Base-by-base conservation (phyloP, 2,888 invertebrate species). In the Rotaria socialis region DNA sequence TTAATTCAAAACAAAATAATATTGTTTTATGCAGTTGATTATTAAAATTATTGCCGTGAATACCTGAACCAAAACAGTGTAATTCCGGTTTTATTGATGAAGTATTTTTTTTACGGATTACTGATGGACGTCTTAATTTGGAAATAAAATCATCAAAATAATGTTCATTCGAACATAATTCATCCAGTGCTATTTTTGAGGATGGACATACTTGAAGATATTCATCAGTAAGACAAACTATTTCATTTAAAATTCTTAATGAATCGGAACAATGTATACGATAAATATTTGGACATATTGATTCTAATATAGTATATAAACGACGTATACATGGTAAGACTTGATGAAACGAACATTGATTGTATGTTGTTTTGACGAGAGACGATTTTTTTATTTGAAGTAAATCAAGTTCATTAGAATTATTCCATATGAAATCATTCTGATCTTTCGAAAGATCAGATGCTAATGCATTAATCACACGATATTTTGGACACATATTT, bases 1-100 rank as follows among this genome's bases (percentile, higher is more conserved):
- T 67, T 19, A 67, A 67, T 80, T 80, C 80, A 47, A 80, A 80
- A 80, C 80, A 80, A 47, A 80, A 80, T 14, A 47, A n/a, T 19
- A n/a, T n/a, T 24, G 47, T 14, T 80, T 80, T 24, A 80, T 80
- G 47, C 3, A 80, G 47, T 80, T 80, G 8, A n/a, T 80, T 80
- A 19, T 67, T 35, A 16, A 16, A 3, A n/a, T 80, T 24, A 47
- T 47, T 47, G 10, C 24, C 4, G 19, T 80, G 80, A 24, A 80
- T 80, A 24, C 80, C 80, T 47, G 47, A 10, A 47, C 80, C 80
- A 47, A 47, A 80, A 47, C 80, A 80, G 14, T 24, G 2, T 10
- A 80, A 24, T 47, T 80, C 80, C 8, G 47, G 24, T 24, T 10
- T n/a, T 47, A 47, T 11, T 47, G n/a, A 41, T 47, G 35, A 11